These are phyloP conservation scores for Philaethria dido DNA, from an alignment of 2,888 invertebrate species.

Conservation along the genomic window DNA sequence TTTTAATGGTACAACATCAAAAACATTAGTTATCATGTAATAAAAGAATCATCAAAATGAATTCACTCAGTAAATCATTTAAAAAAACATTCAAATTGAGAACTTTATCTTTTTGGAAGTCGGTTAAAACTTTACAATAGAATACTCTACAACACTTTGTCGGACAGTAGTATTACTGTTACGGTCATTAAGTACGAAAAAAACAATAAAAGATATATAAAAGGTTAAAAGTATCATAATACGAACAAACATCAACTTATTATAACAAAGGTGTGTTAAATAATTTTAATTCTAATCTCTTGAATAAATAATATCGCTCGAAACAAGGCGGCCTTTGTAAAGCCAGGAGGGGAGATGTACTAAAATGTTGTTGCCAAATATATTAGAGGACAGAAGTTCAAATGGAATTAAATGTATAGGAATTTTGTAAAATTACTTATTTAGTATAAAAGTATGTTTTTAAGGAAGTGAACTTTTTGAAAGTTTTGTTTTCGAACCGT, in stretches of 20 bases:
- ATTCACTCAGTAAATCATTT: too few relatives aligned
- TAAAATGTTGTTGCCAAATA: conserved; percentile 14
- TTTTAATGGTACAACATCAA: too few relatives aligned
- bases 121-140: neutral
- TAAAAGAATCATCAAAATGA: too few relatives aligned
- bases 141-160: neutral
- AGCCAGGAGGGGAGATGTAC: neutral
- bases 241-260: neutral
- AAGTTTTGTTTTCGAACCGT: neutral
- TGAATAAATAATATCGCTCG: conserved; percentile 23
- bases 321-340: conserved; percentile 21
- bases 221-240: neutral
- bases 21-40: too few relatives aligned
- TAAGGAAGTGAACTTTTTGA: neutral
- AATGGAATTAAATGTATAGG: neutral
- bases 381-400: conserved; percentile 3
- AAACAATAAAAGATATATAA: too few relatives aligned
- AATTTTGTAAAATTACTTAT: conserved; percentile 1
- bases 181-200: neutral
- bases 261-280: conserved; percentile 7
- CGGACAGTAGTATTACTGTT: neutral
- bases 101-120: too few relatives aligned
- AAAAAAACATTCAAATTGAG: too few relatives aligned
- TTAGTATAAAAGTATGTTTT: neutral
- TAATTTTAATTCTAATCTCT: conserved; percentile 15